Evolutionary conservation across 2,797 vertebrate species (phyloP).

Genomic region (Furcifer pardalis): DNA sequence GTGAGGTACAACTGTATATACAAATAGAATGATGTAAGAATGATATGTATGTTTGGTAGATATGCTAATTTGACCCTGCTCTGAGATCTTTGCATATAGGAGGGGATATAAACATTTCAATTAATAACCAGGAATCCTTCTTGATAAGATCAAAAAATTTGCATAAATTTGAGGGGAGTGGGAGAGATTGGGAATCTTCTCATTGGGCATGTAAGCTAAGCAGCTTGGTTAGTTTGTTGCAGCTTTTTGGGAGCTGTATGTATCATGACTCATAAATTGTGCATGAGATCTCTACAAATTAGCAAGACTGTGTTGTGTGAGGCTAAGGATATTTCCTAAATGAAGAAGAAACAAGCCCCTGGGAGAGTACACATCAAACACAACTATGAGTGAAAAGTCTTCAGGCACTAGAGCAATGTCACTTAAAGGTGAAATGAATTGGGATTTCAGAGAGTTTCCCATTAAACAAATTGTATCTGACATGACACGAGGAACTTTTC

Average conservation of each 20-base stretch:
- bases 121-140: background rate
- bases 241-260: background rate
- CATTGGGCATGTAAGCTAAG: background rate
- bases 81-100: background rate
- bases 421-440: background rate
- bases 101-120: too few relatives aligned
- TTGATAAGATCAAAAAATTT: background rate
- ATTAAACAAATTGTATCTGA: conserved; percentile 4
- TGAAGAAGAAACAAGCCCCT: background rate
- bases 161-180: background rate
- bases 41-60: background rate
- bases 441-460: background rate
- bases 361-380: background rate
- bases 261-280: background rate
- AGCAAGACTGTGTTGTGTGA: background rate
- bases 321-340: background rate
- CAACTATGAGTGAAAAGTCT: background rate
- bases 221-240: background rate
- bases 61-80: background rate
- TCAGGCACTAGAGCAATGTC: background rate
- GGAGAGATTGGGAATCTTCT: background rate
- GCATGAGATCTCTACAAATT: background rate
- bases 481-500: background rate
- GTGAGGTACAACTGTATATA: too few relatives aligned
- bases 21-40: background rate